A percentile compares a stretch with the other conserved stretches of the same genome.
These are phyloP conservation scores for Vulpes lagopus DNA, from an alignment of 2,113 vertebrate species.

Conservation along the genomic window DNA sequence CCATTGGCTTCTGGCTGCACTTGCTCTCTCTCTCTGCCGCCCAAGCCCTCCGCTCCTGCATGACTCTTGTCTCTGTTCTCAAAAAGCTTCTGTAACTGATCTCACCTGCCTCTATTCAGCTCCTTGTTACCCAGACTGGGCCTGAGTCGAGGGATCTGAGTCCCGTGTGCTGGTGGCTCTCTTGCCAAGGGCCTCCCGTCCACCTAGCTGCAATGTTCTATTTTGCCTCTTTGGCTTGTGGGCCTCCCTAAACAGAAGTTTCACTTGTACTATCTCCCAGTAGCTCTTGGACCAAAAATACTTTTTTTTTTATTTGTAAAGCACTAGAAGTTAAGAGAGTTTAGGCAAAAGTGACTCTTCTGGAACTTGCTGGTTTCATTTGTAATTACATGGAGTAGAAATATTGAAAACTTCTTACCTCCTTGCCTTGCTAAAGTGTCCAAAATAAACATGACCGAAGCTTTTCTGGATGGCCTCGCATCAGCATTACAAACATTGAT, in stretches of 20 bases:
- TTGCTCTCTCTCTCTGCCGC: rapidly evolving
- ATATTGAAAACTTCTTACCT: background rate
- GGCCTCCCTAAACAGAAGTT: background rate
- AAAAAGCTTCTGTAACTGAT: background rate
- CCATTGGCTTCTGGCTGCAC: background rate
- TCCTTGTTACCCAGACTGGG: rapidly evolving
- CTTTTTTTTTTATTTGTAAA: background rate
- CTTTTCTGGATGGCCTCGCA: background rate
- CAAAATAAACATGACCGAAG: rapidly evolving
- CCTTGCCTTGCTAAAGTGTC: background rate
- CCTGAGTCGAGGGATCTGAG: background rate
- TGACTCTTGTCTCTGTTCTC: background rate
- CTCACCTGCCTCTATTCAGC: background rate
- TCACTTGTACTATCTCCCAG: background rate
- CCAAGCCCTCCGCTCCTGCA: too few species aligned
- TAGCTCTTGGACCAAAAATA: background rate
- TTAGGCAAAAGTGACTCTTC: background rate
- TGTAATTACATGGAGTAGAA: background rate
- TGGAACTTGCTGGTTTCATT: background rate
- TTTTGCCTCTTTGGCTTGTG: rapidly evolving
- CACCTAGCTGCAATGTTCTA: rapidly evolving
- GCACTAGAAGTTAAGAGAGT: background rate
- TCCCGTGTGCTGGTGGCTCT: rapidly evolving
- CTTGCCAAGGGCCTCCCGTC: background rate
- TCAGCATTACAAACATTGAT: background rate